Evolutionary conservation across 2,888 invertebrate species (phyloP).

Genomic region (Nephrotoma flavescens): DNA sequence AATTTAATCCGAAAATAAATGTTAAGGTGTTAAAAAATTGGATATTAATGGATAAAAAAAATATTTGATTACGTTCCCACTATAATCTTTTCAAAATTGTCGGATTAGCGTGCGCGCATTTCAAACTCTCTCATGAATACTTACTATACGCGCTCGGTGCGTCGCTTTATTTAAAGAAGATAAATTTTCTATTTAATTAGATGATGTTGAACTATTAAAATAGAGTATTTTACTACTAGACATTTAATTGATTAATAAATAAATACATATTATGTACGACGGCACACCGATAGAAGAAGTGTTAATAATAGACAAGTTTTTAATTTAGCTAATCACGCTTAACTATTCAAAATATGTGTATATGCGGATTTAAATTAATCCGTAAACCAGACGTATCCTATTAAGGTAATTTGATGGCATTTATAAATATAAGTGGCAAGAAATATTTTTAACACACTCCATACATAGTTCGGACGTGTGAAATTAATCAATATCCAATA

Average conservation of each 20-base stretch:
- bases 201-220: background rate
- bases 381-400: background rate
- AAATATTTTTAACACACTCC: too few relatives aligned
- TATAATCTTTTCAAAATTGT: background rate
- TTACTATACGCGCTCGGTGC: background rate
- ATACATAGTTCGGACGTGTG: too few relatives aligned
- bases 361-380: background rate
- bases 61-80: background rate
- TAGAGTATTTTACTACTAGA: background rate
- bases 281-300: background rate
- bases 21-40: background rate
- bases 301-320: background rate
- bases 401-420: background rate
- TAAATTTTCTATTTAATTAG: background rate
- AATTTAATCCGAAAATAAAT: background rate
- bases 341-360: background rate
- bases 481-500: too few relatives aligned
- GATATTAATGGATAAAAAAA: background rate
- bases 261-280: background rate
- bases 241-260: background rate
- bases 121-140: background rate
- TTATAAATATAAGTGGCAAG: too few relatives aligned
- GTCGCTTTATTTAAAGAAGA: background rate
- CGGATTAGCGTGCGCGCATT: background rate
- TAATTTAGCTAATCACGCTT: background rate